phyloP scores from a whole-genome alignment of 92 coral and sea anemone species.

The Porites evermanni region DNA sequence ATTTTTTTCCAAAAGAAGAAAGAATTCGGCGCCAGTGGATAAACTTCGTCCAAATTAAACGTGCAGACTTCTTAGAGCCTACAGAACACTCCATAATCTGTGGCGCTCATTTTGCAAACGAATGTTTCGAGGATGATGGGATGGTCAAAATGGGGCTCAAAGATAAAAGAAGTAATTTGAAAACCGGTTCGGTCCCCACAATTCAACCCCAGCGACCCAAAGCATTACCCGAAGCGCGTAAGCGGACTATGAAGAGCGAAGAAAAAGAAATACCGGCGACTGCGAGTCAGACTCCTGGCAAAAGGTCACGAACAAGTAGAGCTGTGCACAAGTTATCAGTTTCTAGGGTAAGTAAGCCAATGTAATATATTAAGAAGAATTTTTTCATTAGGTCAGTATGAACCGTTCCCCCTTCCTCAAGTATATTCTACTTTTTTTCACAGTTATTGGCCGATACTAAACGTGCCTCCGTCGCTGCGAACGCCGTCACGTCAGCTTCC shows the following conservation, averaged over 20 bases:
- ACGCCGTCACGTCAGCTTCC: too few relatives aligned
- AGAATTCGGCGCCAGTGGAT: constrained; percentile 1
- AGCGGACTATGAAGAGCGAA: background rate
- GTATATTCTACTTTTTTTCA: background rate
- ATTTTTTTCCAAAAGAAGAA: background rate
- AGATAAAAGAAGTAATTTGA: background rate
- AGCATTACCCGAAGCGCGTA: background rate
- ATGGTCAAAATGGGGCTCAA: background rate
- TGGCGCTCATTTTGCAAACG: background rate
- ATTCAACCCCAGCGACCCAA: background rate
- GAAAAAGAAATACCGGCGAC: background rate
- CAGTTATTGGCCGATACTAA: background rate
- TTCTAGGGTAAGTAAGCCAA: constrained; percentile 1
- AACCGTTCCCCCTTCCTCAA: background rate
- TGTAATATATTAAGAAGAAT: background rate
- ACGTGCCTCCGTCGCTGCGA: too few relatives aligned
- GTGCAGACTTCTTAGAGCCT: background rate
- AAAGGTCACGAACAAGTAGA: constrained; percentile 10
- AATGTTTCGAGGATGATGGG: background rate
- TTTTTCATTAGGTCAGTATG: background rate
- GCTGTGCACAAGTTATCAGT: constrained; percentile 17
- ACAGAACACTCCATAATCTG: background rate
- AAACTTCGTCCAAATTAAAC: background rate
- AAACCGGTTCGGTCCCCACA: background rate
- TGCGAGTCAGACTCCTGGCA: too few relatives aligned